Base-by-base conservation (phyloP, 2,113 vertebrate genomes). In the Bucco capensis region DNA sequence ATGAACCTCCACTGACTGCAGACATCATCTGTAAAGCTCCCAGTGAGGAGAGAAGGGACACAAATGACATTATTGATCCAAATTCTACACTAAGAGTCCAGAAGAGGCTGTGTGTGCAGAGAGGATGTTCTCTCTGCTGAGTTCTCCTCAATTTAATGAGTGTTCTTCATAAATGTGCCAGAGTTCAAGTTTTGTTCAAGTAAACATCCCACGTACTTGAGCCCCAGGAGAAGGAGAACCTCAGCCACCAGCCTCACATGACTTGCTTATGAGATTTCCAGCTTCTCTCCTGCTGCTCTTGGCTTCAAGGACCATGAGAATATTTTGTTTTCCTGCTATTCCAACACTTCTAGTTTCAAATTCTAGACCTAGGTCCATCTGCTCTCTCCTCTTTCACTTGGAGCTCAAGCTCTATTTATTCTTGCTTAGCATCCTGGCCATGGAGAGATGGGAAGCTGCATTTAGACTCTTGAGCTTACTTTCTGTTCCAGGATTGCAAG, bases 191-290 rank as follows among this genome's bases (percentile, higher is more conserved):
- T 96, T 73, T 81, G 67, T 74, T 54, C 44, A 67, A 89, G 51
- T 3, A 18, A 80, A 64, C 0, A 4, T 92, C 67, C 86, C 67
- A 80, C 2, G 10, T 90, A 30, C 65, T 67, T 57, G 78, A 95
- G 64, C 71, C 67, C 82, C 56, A 1, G 27, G 84, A 80, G 87
- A 77, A 56, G 25, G 28, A 15, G 66, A 82, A 91, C 69, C 83
- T 94, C 2, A 0, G 84, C 92, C 73, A 31, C 1, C 7, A 76
- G 24, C 24, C 85, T 60, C 89, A 89, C 0, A 40, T 82, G 91
- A 91, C 84, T 77, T 66, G 49, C 84, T 90, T 96, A 92, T 95
- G 92, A 96, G 38, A 94, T 96, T 96, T 92, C 84, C 94, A 96
- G 94, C 82, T 92, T 93, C 77, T 69, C 91, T 78, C 49, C 93